Percentiles rank a stretch among this genome's conserved stretches.
Conservation (phyloP, 2,797 vertebrate species). For the Pelodytes ibericus region DNA sequence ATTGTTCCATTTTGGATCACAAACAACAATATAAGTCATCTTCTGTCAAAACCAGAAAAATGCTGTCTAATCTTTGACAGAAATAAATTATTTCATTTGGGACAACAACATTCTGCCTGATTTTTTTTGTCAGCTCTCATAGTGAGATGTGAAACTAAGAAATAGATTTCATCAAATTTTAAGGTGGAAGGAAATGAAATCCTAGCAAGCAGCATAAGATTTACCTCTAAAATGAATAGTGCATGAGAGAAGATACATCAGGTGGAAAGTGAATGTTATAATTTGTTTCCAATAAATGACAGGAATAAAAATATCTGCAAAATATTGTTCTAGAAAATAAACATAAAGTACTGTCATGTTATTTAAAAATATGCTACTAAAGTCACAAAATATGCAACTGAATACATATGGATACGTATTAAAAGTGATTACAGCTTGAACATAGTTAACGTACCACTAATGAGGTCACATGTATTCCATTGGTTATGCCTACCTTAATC, state of each 20-base stretch:
- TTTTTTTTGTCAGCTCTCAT: conserved; percentile 75
- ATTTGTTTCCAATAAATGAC: conserved; percentile 65
- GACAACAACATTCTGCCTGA: conserved; percentile 76
- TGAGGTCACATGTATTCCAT: no score
- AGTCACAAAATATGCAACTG: no score
- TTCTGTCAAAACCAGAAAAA: conserved; percentile 66
- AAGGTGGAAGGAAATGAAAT: conserved; percentile 78
- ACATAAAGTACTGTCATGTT: no score
- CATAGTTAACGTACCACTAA: no score
- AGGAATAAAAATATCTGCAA: conserved; percentile 18
- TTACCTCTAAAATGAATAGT: conserved; percentile 71
- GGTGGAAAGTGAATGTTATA: conserved; percentile 70
- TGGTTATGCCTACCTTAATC: no score
- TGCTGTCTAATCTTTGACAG: conserved; percentile 76
- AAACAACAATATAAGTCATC: conserved; percentile 73
- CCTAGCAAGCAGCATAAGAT: conserved; percentile 78
- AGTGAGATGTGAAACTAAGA: conserved; percentile 71
- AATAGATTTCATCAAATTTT: conserved; percentile 80
- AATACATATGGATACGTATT: no score
- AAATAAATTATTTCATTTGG: conserved; percentile 77
- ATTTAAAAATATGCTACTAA: no score
- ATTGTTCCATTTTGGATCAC: conserved; percentile 62
- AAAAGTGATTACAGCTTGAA: no score
- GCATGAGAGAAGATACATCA: conserved; percentile 65
- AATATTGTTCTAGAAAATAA: no score